Base-by-base conservation (phyloP, 2,113 vertebrate species). In the Recurvirostra avosetta region DNA sequence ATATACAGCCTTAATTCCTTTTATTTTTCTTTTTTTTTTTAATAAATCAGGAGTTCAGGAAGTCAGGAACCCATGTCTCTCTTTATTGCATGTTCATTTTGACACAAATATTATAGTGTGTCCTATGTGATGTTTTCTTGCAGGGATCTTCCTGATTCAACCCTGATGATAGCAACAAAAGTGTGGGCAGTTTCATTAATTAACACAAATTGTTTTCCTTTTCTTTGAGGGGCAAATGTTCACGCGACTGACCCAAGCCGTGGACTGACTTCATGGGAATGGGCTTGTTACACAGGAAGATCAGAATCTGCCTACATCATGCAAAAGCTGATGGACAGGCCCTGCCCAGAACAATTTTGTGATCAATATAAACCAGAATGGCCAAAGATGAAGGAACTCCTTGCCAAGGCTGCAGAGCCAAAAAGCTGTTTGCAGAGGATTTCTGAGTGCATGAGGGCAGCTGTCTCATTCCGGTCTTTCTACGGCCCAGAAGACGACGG, bases 261-360 rank as follows among this genome's bases (percentile, higher is more conserved):
- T 14, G 97, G 98, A n/a, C 97, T 99, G 86, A 99, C 98, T 3
- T 90, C 99, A 4, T 98, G 98, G 94, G 99, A 99, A 94, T 99
- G 99, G 99, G 99, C 99, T 32, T 92, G 98, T n/a, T 99, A 98
- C 92, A 99, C 99, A 0, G 98, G 99, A 59, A 98, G 99, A 15
- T 97, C 97, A 38, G 99, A 99, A 92, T 98, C 99, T 1, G 98
- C 98, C 20, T 98, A 98, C 17, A 85, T 98, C 95, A 99, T 99
- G 96, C 97, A 97, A 34, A 99, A 98, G 67, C 98, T 99, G 82
- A 96, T 99, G 98, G 98, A 98, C 45, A 98, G 98, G 22, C 99
- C 99, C 11, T 98, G 98, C 88, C 97, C 99, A 0, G 98, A 97
- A 74, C 99, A 99, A 97, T 98, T 98, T 78, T 96, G 95, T 66